Evolutionary conservation across 2,113 vertebrate species (phyloP).

Genomic region (Caretta caretta): DNA sequence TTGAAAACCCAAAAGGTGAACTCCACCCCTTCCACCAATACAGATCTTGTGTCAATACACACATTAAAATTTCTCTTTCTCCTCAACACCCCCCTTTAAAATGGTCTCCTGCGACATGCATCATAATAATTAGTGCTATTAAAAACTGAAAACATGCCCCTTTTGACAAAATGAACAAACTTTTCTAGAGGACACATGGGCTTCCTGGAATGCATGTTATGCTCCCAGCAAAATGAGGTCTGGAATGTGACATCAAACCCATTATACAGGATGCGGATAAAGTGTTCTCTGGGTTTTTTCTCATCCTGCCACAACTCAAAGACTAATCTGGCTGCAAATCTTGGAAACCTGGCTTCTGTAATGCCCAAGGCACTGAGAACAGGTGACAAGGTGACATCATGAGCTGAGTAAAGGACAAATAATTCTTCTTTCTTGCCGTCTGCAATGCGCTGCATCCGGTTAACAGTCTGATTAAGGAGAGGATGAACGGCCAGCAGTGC

Average conservation of each 20-base stretch:
- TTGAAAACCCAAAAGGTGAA: slow-evolving; percentile 1
- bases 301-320: slow-evolving; percentile 95
- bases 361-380: slow-evolving; percentile 94
- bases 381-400: slow-evolving; percentile 95
- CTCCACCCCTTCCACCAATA: not conserved
- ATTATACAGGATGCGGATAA: slow-evolving; percentile 93
- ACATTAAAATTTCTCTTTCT: not conserved
- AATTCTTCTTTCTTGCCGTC: slow-evolving; percentile 77
- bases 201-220: slow-evolving; percentile 79
- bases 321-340: slow-evolving; percentile 94
- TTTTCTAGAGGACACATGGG: slow-evolving; percentile 93
- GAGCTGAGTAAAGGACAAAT: slow-evolving; percentile 92
- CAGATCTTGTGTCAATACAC: not conserved
- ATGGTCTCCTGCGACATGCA: slow-evolving; percentile 85
- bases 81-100: slow-evolving; percentile 45
- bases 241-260: slow-evolving; percentile 94
- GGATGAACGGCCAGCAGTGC: slow-evolving; percentile 91
- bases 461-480: slow-evolving; percentile 90
- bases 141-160: slow-evolving; percentile 91
- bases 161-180: slow-evolving; percentile 90
- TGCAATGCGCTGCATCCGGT: slow-evolving; percentile 84
- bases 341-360: slow-evolving; percentile 89
- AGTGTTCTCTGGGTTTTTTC: slow-evolving; percentile 80
- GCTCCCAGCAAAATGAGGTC: slow-evolving; percentile 90
- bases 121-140: slow-evolving; percentile 91